These are phyloP conservation scores for Ophioderma brevispina DNA, from an alignment of 35 echinoderm and acorn worm genomes.

Conservation along the genomic window DNA sequence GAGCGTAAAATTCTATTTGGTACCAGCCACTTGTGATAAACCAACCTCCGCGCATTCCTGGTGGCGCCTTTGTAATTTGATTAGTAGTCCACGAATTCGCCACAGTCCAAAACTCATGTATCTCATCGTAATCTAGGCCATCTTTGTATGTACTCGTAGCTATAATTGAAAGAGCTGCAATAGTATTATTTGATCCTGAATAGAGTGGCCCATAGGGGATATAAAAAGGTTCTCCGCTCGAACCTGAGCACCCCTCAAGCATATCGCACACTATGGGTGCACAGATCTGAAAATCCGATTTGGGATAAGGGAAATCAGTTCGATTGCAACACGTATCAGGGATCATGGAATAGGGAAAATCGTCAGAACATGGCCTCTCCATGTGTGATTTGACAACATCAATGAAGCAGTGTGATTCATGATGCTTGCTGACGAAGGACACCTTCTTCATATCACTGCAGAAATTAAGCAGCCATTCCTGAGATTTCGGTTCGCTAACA, in stretches of 20 bases:
- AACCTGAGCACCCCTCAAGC: not conserved
- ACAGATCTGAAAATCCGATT: conserved; percentile 57
- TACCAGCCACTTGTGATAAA: conserved; percentile 1
- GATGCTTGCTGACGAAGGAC: conserved; percentile 20
- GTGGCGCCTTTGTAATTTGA: conserved; percentile 40
- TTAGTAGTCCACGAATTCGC: conserved; percentile 44
- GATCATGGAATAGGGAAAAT: conserved; percentile 6
- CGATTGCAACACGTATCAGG: conserved; percentile 59
- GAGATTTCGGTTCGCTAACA: conserved; percentile 30
- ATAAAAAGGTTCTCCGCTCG: not conserved
- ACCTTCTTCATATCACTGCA: conserved; percentile 50
- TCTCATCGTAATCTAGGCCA: conserved; percentile 22
- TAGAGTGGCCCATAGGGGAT: not conserved
- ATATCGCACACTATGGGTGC: not conserved
- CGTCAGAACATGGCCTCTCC: conserved; percentile 5
- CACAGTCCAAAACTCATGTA: conserved; percentile 63
- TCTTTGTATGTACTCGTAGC: not conserved
- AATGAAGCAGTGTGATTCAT: conserved; percentile 55
- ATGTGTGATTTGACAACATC: conserved; percentile 43
- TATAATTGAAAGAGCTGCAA: not conserved
- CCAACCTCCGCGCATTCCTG: conserved; percentile 63
- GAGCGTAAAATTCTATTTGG: conserved; percentile 69
- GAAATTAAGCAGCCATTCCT: conserved; percentile 72
- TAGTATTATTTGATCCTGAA: not conserved
- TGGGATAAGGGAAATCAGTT: conserved; percentile 49